Evolutionary conservation across 2,113 vertebrate genomes (phyloP).

Genomic region (Oreochromis niloticus): DNA sequence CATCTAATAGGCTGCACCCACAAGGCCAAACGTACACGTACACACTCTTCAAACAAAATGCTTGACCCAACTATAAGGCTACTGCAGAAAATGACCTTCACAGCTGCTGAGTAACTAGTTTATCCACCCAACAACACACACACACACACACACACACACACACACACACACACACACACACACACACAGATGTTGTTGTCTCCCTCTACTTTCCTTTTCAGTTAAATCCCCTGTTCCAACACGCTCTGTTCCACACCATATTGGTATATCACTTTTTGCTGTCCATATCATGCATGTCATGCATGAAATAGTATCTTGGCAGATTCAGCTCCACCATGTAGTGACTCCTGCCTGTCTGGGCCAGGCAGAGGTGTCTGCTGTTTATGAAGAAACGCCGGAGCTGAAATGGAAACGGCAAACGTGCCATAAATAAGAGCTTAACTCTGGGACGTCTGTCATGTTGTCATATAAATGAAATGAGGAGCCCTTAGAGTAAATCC

Average conservation of each 20-base stretch:
- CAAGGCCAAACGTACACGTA: background rate
- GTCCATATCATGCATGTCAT: background rate
- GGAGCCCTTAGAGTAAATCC: background rate
- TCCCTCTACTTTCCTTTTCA: background rate
- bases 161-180: background rate
- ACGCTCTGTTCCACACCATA: background rate
- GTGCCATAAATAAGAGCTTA: conserved; percentile 16
- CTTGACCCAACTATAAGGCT: background rate
- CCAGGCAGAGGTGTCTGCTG: background rate
- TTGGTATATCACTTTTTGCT: background rate
- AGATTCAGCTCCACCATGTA: background rate
- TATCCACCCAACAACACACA: background rate
- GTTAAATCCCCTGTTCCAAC: background rate
- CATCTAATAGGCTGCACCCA: background rate
- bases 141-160: background rate
- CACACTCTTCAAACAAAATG: background rate
- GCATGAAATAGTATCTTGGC: background rate
- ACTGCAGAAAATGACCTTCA: conserved; percentile 50
- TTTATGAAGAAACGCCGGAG: background rate
- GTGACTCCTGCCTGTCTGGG: background rate
- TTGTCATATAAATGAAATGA: conserved; percentile 25
- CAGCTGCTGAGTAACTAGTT: conserved; percentile 17
- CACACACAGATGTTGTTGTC: background rate
- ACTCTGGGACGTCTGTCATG: conserved; percentile 29
- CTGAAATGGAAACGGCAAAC: background rate